These are phyloP conservation scores for Chaetura pelagica DNA, from an alignment of 2,113 vertebrate species.

Conservation along the genomic window DNA sequence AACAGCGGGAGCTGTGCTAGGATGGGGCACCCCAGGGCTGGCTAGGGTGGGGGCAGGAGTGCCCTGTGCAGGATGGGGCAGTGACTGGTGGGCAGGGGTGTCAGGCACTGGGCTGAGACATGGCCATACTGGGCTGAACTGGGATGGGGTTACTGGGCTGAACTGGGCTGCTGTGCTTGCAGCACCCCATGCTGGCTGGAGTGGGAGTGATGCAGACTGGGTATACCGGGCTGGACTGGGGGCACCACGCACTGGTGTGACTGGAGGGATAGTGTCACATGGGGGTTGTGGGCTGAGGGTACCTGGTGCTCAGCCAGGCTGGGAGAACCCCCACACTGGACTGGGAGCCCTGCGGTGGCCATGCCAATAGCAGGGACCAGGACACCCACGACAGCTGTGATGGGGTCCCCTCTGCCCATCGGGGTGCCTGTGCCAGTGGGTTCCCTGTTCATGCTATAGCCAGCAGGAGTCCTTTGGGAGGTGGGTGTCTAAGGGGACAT, in stretches of 20 bases:
- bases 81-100: neutral
- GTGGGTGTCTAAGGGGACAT: neutral
- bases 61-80: neutral
- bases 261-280: neutral
- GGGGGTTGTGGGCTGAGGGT: neutral
- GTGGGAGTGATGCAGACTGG: neutral
- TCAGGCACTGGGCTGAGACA: neutral
- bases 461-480: neutral
- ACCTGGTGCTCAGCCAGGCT: neutral
- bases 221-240: neutral
- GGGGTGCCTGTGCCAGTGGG: accelerated
- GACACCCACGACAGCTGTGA: accelerated
- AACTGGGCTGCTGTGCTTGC: neutral
- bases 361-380: neutral
- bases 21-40: neutral
- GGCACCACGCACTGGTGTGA: neutral
- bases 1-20: neutral
- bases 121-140: neutral
- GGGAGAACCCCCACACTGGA: neutral
- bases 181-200: neutral
- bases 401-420: accelerated
- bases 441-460: neutral
- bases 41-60: neutral
- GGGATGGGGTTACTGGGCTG: neutral
- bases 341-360: neutral